Evolutionary conservation across 2,888 invertebrate species (phyloP), one percentile per base, ranked within the genome.

Genomic region (Shargacucullia verbasci): DNA sequence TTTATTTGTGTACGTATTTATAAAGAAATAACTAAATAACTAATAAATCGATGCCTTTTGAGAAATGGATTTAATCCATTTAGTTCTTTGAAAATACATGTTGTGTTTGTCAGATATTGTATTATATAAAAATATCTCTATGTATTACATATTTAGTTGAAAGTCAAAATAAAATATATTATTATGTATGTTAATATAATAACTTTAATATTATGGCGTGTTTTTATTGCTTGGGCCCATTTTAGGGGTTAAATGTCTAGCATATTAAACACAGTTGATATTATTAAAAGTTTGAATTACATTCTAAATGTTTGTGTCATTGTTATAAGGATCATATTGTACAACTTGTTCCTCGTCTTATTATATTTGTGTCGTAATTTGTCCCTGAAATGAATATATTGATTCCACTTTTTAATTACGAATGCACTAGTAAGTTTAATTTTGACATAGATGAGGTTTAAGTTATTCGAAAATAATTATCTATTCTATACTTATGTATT

Each of bases 341-440:
- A 62, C 69, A 73, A 73, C 76, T 79, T 72, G 66, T 73, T 72
- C 69, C 73, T 79, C 73, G 62, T 80, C 74, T 78, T 78, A 66
- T 73, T 57, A 58, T 59, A 59, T 47, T 29, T 47, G 33, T 61
- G 34, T 59, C 44, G 39, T 63, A 48, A 43, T 53, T 55, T 40
- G 38, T 63, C 45, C 41, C 48, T 27, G 11, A 55, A 59, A 56
- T 62, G 15, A 58, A 59, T 56, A 61, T 66, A 54, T 59, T 59
- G 47, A 61, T 69, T 63, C 59, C 63, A 64, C 59, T 56, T 60
- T 50, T 65, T 58, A 53, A 66, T 46, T 58, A 63, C 38, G 37
- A 47, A 50, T 59, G 44, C 53, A 59, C 40, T 9, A 9, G 1
- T 29, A 57, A 58, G 44, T 55, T 61, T 55, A 59, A 55, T 59